Percentiles rank a stretch among this genome's conserved stretches.
These are phyloP conservation scores for Urechis unicinctus DNA, from an alignment of 2,888 invertebrate species.

Conservation along the genomic window DNA sequence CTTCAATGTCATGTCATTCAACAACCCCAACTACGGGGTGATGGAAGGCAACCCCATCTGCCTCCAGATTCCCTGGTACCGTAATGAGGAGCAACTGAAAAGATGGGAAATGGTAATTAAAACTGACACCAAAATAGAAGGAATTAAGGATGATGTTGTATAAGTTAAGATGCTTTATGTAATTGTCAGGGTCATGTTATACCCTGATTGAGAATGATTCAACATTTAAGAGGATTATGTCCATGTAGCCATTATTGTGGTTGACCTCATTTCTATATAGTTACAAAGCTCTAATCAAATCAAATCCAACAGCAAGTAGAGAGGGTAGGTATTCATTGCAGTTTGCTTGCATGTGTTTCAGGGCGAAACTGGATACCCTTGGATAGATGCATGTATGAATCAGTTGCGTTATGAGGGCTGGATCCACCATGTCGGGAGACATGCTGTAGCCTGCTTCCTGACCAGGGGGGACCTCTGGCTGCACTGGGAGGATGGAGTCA, in stretches of 20 bases:
- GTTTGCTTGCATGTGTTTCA: too few relatives aligned
- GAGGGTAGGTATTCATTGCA: too few relatives aligned
- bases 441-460: constrained; percentile 39
- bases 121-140: background rate
- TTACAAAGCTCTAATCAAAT: too few relatives aligned
- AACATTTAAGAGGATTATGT: too few relatives aligned
- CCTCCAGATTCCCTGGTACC: constrained; percentile 65
- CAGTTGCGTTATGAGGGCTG: constrained; percentile 41
- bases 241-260: too few relatives aligned
- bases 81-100: constrained; percentile 54
- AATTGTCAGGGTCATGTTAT: too few relatives aligned
- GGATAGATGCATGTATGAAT: constrained; percentile 46
- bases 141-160: background rate
- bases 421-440: constrained; percentile 41
- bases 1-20: constrained; percentile 72
- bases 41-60: constrained; percentile 69
- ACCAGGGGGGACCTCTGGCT: constrained; percentile 45
- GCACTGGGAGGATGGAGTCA: constrained; percentile 37
- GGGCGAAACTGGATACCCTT: constrained; percentile 45
- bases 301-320: too few relatives aligned
- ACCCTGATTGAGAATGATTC: too few relatives aligned
- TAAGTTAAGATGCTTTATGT: background rate
- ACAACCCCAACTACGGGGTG: constrained; percentile 64
- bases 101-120: constrained; percentile 55
- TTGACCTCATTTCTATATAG: too few relatives aligned